phyloP scores from a whole-genome alignment of 2,797 vertebrate species.

The Mycteria americana region DNA sequence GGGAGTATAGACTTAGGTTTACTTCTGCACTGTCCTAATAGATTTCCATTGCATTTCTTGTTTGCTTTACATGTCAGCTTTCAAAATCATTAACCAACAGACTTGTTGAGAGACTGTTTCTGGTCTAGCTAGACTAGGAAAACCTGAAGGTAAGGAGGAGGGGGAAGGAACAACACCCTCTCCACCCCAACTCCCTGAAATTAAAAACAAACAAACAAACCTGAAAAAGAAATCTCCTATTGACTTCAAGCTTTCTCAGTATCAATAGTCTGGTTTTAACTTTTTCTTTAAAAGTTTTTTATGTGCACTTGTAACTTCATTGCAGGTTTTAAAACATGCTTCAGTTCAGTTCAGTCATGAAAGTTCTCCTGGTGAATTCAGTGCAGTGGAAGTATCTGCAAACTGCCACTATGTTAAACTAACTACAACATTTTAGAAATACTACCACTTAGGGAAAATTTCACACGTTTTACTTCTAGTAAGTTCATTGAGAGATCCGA shows the following conservation, averaged over 20 bases:
- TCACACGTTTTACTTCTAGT: background rate
- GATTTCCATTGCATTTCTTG: background rate
- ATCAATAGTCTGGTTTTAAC: background rate
- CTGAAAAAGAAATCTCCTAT: background rate
- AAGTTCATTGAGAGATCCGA: background rate
- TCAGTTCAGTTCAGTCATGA: background rate
- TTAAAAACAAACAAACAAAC: background rate
- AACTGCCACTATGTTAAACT: background rate
- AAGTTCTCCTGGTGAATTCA: background rate
- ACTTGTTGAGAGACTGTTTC: background rate
- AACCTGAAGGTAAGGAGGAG: background rate
- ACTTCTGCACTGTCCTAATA: background rate
- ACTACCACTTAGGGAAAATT: background rate
- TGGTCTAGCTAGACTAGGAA: background rate
- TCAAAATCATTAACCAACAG: background rate
- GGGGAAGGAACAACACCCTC: background rate
- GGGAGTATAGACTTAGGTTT: background rate
- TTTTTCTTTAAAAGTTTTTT: background rate
- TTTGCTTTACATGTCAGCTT: background rate
- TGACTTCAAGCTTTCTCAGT: background rate
- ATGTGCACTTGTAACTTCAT: background rate
- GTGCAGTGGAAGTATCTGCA: background rate
- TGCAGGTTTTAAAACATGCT: background rate
- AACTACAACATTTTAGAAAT: background rate
- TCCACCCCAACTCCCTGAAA: background rate